These are phyloP conservation scores for Tiliacea citrago DNA, from an alignment of 2,888 invertebrate species.

Conservation along the genomic window DNA sequence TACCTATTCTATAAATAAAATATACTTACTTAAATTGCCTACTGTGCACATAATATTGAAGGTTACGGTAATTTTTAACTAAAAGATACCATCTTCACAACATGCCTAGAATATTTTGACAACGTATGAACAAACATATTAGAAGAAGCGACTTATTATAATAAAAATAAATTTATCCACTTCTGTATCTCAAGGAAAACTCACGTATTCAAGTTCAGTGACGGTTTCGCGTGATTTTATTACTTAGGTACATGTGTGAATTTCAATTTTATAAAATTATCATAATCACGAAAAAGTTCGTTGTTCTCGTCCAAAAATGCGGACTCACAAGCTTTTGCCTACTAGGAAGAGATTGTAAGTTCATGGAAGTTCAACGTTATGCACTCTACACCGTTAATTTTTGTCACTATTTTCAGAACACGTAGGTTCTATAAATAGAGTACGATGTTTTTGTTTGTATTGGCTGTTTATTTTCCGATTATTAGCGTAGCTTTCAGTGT, in stretches of 20 bases:
- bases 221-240: slow-evolving; percentile 11
- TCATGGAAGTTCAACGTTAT: slow-evolving; percentile 75
- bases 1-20: background rate
- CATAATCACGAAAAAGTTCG: slow-evolving; percentile 45
- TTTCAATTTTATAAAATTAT: slow-evolving; percentile 49
- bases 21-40: background rate
- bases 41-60: background rate
- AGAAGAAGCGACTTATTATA: background rate
- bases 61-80: background rate
- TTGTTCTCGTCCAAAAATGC: slow-evolving; percentile 56
- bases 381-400: slow-evolving; percentile 34
- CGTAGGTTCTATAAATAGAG: slow-evolving; percentile 43
- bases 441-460: background rate
- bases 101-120: slow-evolving; percentile 12
- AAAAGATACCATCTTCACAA: slow-evolving; percentile 20
- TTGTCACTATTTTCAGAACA: slow-evolving; percentile 26
- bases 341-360: slow-evolving; percentile 82
- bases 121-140: background rate
- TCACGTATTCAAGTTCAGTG: slow-evolving; percentile 23
- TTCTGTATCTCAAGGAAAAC: slow-evolving; percentile 5
- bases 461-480: too few species aligned
- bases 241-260: slow-evolving; percentile 17
- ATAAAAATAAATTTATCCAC: slow-evolving; percentile 3
- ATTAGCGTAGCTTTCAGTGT: background rate
- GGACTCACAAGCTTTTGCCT: slow-evolving; percentile 63